Evolutionary conservation across 2,113 vertebrate species (phyloP), one percentile per base, ranked within the genome.

Genomic region (Macroglossus sobrinus): DNA sequence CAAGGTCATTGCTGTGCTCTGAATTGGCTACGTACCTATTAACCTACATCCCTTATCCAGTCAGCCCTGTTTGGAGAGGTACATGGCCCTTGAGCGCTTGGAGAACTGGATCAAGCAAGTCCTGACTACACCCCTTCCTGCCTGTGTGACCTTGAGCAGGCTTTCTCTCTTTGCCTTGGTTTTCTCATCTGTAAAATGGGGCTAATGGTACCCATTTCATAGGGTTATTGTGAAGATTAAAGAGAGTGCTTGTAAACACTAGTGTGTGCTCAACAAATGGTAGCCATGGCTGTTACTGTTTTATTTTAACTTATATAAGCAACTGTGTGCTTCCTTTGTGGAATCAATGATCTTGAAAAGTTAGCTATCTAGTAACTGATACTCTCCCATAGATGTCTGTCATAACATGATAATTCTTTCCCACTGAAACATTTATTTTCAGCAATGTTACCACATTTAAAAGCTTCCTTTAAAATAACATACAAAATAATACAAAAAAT

Each of bases 351-450:
- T 47, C 78, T 72, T 78, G 61, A 35, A 94, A 86, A 79, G 19
- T 86, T 89, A 72, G 59, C 82, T 78, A 5, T 78, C n/a, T 38
- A 35, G 40, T 53, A 61, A 89, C 64, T 69, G 50, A 72, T 47
- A n/a, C 69, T 40, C 9, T 76, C 43, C n/a, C 13, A 47, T 72
- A 30, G 66, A 84, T 28, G 53, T 55, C 28, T 71, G 55, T 94
- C 89, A 66, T 84, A 68, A 80, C 80, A 76, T 55, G 59, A 93
- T 59, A 91, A 63, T 93, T 90, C 33, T 84, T 84, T 87, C 24
- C 47, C 71, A 87, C 45, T 72, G 87, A 92, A 81, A 92, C n/a
- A 7, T 85, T 78, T 80, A 59, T 87, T 81, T 79, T 43, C 30
- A 86, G 30, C 14, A 14, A 38, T 40, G 24, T 91, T 89, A 72